Evolutionary conservation across 2,797 vertebrate species (phyloP), one percentile per base, ranked within the genome.

Genomic region (Psittacula derbiana): DNA sequence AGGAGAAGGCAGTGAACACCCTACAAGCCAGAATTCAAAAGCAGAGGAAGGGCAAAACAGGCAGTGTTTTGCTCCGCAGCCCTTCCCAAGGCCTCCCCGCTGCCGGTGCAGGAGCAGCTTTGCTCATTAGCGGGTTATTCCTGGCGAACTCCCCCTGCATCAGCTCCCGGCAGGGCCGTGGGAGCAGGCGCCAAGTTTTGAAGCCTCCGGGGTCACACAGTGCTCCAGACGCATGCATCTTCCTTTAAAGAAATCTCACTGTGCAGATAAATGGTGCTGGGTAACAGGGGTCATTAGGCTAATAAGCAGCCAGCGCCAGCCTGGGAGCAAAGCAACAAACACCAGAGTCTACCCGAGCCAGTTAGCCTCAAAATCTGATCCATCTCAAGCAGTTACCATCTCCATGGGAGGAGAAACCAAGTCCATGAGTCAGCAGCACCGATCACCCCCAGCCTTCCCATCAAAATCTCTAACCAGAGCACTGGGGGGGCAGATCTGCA

Each of bases 271-370:
- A 92, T 53, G 91, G 92, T 40, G 58, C 89, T 83, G 89, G 71
- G 80, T 75, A 93, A 79, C 81, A 3, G 58, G 62, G 93, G 93
- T 92, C 91, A 88, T 84, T 79, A 93, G 87, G 95, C 95, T 95
- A 96, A 96, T 74, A 58, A 88, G 93, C 75, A 91, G 83, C 80
- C 89, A 90, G 73, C 5, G 3, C 25, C 88, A 92, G 95, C 87
- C 82, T 92, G 92, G 91, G 91, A 96, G 95, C 87, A 86, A 95
- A 86, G 95, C 75, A 83, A 92, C 82, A 91, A 94, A 52, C 70
- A 69, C 5, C 0, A 18, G 81, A 80, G 69, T 28, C 72, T 55
- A 90, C 80, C 30, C 8, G 5, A 94, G 76, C 60, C 40, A 2
- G 55, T 90, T 43, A 81, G 90, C 81, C 79, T 91, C 81, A 33